These are phyloP conservation scores for Anseranas semipalmata DNA, from an alignment of 2,113 vertebrate genomes.

Conservation along the genomic window DNA sequence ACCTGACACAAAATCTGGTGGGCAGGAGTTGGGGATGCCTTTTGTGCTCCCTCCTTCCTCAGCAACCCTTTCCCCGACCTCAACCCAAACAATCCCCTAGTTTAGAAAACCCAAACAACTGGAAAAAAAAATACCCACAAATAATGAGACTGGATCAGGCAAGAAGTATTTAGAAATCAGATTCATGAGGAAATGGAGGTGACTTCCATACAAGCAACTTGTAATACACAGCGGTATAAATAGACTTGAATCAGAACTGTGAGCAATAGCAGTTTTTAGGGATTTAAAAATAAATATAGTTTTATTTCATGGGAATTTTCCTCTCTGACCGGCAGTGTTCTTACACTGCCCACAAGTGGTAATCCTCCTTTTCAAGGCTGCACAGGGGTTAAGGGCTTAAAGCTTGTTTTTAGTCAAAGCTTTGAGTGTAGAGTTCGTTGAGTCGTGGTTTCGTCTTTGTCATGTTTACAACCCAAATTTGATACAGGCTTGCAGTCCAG, in stretches of 20 bases:
- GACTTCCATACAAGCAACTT: not conserved
- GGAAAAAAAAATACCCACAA: not conserved
- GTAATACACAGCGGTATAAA: not conserved
- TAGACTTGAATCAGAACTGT: not conserved
- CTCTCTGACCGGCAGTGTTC: not conserved
- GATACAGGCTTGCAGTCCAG: rapidly evolving
- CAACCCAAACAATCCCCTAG: not conserved
- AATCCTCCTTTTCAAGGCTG: not conserved
- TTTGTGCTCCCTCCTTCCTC: not conserved
- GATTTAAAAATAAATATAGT: not conserved
- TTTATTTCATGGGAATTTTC: not conserved
- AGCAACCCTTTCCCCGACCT: not conserved
- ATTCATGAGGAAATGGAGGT: not conserved
- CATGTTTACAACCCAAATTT: not conserved
- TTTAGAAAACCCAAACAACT: not conserved
- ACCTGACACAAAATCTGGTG: not conserved
- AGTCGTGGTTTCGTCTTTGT: not conserved
- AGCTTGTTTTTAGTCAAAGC: not conserved
- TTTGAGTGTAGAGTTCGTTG: rapidly evolving
- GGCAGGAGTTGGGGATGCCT: not conserved
- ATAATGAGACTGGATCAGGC: not conserved
- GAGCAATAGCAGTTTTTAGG: not conserved
- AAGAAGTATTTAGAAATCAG: not conserved
- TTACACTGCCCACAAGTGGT: not conserved
- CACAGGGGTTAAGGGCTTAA: not conserved